Conservation (phyloP, 2,113 vertebrate species). For the Nothoprocta pentlandii region DNA sequence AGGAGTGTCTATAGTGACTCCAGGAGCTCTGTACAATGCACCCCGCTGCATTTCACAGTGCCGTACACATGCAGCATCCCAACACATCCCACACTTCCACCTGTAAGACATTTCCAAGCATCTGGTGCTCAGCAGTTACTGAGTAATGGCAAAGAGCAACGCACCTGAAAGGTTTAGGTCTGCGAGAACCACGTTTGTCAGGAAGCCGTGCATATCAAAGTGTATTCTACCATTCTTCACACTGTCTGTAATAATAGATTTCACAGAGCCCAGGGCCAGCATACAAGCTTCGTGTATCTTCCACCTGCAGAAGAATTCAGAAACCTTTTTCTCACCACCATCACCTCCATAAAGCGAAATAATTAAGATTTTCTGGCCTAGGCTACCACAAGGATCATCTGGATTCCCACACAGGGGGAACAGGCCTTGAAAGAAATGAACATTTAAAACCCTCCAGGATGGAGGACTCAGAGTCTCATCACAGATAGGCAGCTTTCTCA, state of each 20-base stretch:
- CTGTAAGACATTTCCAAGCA: not conserved
- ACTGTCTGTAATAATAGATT: slow-evolving; percentile 93
- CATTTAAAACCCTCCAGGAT: not conserved
- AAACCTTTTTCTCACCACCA: not conserved
- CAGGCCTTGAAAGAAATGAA: not conserved
- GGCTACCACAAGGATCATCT: not conserved
- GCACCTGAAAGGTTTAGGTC: slow-evolving; percentile 94
- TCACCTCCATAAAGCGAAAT: not conserved
- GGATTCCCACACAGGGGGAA: not conserved
- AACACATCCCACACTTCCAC: not conserved
- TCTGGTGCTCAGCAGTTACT: not conserved
- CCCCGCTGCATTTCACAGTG: not conserved
- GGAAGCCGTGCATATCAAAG: slow-evolving; percentile 98
- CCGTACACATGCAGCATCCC: not conserved
- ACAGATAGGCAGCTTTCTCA: not conserved
- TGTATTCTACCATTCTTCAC: slow-evolving; percentile 94
- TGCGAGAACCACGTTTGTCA: slow-evolving; percentile 91
- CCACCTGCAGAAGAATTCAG: slow-evolving; percentile 85
- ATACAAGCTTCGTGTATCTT: slow-evolving; percentile 98
- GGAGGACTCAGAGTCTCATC: not conserved
- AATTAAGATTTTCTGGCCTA: not conserved
- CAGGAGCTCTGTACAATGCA: not conserved
- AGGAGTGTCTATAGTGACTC: not conserved
- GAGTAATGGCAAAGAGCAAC: not conserved
- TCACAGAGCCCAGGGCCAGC: slow-evolving; percentile 96